phyloP scores from a whole-genome alignment of 1,140 invertebrate genomes.

The Diachasmimorpha longicaudata region DNA sequence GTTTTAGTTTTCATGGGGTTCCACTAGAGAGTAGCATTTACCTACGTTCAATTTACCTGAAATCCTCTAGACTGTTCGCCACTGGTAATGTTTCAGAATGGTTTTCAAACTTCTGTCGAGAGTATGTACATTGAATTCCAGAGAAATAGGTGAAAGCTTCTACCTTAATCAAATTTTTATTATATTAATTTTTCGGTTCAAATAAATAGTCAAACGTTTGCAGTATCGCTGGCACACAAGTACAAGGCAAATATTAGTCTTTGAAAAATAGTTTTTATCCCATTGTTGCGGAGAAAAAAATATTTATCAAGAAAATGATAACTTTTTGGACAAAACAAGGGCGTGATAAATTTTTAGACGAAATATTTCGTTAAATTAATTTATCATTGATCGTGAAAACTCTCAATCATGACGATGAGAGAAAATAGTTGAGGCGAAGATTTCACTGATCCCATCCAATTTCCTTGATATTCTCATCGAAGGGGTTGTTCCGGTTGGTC shows the following conservation, averaged over 20 bases:
- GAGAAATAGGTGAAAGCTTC: neutral
- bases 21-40: neutral
- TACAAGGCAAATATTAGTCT: too few relatives aligned
- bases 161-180: neutral
- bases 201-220: too few relatives aligned
- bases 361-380: neutral
- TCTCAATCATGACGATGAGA: constrained; percentile 10
- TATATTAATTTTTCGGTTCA: too few relatives aligned
- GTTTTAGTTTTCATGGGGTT: neutral
- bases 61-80: neutral
- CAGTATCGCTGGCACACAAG: too few relatives aligned
- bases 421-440: neutral
- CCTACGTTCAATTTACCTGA: constrained; percentile 17
- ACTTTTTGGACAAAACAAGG: too few relatives aligned
- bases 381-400: constrained; percentile 42
- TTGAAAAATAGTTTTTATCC: too few relatives aligned
- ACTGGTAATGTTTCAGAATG: neutral
- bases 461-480: constrained; percentile 60
- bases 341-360: too few relatives aligned
- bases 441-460: constrained; percentile 47
- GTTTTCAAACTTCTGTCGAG: neutral
- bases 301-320: too few relatives aligned
- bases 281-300: too few relatives aligned
- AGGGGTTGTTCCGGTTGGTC: constrained; percentile 55
- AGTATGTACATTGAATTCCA: neutral